A percentile compares a stretch with the other conserved stretches of the same genome.
phyloP scores from a whole-genome alignment of 2,797 vertebrate genomes.

The Pyrrhura leucotis region DNA sequence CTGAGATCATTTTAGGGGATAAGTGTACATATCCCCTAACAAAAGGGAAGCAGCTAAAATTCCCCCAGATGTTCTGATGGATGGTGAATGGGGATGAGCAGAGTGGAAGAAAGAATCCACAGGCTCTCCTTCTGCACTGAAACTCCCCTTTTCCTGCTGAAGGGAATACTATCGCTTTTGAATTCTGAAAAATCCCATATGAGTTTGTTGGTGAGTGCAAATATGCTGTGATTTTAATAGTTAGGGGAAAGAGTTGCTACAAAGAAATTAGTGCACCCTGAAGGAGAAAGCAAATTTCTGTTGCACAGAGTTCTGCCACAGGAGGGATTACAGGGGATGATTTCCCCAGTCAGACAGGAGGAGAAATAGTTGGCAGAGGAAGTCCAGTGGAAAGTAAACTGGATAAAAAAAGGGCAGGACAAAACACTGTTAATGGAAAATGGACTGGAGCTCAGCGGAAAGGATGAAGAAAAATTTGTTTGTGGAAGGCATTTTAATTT shows the following conservation, averaged over 20 bases:
- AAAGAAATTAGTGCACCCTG: not conserved
- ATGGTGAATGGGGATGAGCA: not conserved
- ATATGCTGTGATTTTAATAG: constrained; percentile 15
- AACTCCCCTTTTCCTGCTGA: not conserved
- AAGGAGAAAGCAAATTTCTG: constrained; percentile 17
- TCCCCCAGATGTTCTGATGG: not conserved
- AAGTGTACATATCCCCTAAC: not conserved
- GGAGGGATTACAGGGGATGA: not conserved
- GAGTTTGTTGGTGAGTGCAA: not conserved
- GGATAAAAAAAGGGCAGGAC: not conserved
- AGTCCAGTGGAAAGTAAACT: constrained; percentile 13
- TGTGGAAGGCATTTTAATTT: constrained; percentile 45
- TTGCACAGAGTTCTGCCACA: not conserved
- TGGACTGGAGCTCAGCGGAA: not conserved
- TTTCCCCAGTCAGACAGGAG: not conserved
- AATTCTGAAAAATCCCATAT: not conserved
- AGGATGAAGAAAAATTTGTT: constrained; percentile 13
- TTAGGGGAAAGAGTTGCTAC: not conserved
- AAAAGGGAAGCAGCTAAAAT: not conserved
- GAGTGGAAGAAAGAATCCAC: not conserved
- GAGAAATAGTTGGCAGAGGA: not conserved
- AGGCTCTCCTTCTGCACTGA: not conserved
- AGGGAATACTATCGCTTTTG: not conserved
- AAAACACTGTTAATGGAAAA: constrained; percentile 30
- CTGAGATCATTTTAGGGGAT: not conserved